These are phyloP conservation scores for Takifugu rubripes DNA, from an alignment of 2,797 vertebrate species.

Conservation along the genomic window DNA sequence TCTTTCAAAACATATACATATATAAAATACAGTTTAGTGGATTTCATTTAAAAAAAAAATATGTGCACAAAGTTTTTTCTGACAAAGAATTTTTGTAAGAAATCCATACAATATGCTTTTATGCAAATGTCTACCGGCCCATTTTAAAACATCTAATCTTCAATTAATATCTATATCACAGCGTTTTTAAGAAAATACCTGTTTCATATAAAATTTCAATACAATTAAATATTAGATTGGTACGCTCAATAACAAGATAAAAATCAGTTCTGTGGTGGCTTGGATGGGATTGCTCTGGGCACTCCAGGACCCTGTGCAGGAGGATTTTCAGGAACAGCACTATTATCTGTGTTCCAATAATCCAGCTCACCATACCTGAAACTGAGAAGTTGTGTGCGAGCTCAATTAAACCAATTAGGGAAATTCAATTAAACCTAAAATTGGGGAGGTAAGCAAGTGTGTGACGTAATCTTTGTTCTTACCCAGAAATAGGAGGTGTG, in stretches of 20 bases:
- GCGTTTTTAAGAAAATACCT: not conserved
- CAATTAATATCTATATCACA: too few relatives aligned
- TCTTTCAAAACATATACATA: slow-evolving; percentile 3
- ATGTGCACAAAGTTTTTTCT: not conserved
- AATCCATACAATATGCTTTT: not conserved
- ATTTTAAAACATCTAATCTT: too few relatives aligned
- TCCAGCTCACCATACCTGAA: slow-evolving; percentile 63
- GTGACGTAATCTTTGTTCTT: slow-evolving; percentile 15
- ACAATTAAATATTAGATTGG: too few relatives aligned
- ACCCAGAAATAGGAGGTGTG: slow-evolving; percentile 49
- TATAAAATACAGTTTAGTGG: slow-evolving; percentile 16
- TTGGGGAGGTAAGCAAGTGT: too few relatives aligned
- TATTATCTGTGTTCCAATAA: slow-evolving; percentile 38
- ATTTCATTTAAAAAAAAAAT: not conserved
- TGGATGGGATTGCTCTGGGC: slow-evolving; percentile 65
- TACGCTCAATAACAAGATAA: not conserved
- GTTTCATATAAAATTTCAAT: too few relatives aligned
- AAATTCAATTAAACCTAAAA: not conserved
- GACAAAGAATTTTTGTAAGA: slow-evolving; percentile 21
- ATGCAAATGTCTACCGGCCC: too few relatives aligned
- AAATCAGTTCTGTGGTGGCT: not conserved
- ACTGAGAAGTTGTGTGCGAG: slow-evolving; percentile 15
- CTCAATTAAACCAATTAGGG: not conserved
- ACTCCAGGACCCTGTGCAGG: slow-evolving; percentile 71
- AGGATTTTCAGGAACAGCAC: not conserved